Conservation (phyloP, 2,113 vertebrate species). For the Propithecus coquereli region DNA sequence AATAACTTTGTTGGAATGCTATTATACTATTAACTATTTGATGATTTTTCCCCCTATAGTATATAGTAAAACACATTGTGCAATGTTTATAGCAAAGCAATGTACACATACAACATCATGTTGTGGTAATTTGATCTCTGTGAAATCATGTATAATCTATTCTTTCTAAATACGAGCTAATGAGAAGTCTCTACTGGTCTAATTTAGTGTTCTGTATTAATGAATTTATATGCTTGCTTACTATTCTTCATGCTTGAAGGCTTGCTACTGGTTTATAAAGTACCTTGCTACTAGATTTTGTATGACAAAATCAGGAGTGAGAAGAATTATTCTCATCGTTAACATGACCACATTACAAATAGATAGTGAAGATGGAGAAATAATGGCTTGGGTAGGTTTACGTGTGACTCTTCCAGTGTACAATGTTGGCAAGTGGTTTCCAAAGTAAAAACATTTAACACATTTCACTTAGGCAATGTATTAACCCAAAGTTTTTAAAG, state of each 20-base stretch:
- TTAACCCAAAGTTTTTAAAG: not conserved
- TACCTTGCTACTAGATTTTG: conserved; percentile 18
- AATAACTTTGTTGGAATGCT: conserved; percentile 16
- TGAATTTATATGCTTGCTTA: conserved; percentile 62
- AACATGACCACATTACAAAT: not conserved
- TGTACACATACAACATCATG: conserved; percentile 43
- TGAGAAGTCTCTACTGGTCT: conserved; percentile 57
- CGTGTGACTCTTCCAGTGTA: not conserved
- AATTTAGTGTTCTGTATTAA: conserved; percentile 66
- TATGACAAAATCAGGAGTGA: conserved; percentile 10
- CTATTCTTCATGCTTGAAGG: conserved; percentile 32
- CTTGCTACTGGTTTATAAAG: not conserved
- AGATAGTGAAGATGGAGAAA: not conserved
- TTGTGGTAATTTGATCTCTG: conserved; percentile 64
- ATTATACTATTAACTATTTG: conserved; percentile 61
- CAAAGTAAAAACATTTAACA: not conserved
- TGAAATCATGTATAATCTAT: conserved; percentile 71
- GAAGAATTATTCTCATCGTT: conserved; percentile 20
- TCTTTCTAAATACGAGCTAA: conserved; percentile 69
- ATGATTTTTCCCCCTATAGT: conserved; percentile 41
- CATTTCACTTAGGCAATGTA: not conserved
- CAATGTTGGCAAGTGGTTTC: not conserved
- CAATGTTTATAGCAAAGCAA: conserved; percentile 68
- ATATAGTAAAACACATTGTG: conserved; percentile 54
- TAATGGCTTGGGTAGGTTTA: not conserved